These are phyloP conservation scores for Pteria penguin DNA, from an alignment of 2,888 invertebrate species.

Conservation along the genomic window DNA sequence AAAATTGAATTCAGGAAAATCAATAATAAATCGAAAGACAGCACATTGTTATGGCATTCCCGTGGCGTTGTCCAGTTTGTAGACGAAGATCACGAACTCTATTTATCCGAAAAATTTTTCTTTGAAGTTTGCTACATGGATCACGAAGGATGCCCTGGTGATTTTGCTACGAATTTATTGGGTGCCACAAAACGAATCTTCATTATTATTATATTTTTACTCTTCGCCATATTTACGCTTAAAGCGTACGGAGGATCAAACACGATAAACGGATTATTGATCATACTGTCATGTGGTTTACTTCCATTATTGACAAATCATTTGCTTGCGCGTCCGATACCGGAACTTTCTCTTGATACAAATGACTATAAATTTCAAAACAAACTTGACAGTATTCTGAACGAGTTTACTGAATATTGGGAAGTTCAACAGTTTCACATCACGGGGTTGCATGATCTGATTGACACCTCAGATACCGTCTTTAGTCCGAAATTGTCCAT, in stretches of 20 bases:
- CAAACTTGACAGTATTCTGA: slow-evolving; percentile 8
- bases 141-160: slow-evolving; percentile 18
- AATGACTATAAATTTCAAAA: slow-evolving; percentile 20
- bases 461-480: too few species aligned
- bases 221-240: neutral
- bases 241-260: neutral
- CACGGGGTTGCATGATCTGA: too few species aligned
- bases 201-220: neutral
- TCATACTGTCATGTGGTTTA: neutral
- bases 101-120: slow-evolving; percentile 20
- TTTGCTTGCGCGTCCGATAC: slow-evolving; percentile 13
- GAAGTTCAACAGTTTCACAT: too few species aligned
- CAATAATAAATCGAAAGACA: neutral
- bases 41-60: neutral
- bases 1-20: neutral
- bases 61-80: slow-evolving; percentile 7
- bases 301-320: neutral
- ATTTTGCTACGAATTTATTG: slow-evolving; percentile 7
- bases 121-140: slow-evolving; percentile 22
- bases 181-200: neutral
- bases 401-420: slow-evolving; percentile 11
- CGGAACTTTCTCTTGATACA: slow-evolving; percentile 18
- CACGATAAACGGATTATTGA: neutral
- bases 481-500: too few species aligned
- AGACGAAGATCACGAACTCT: slow-evolving; percentile 13